phyloP scores from a whole-genome alignment of 2,113 vertebrate species.

The Muscicapa adusta region DNA sequence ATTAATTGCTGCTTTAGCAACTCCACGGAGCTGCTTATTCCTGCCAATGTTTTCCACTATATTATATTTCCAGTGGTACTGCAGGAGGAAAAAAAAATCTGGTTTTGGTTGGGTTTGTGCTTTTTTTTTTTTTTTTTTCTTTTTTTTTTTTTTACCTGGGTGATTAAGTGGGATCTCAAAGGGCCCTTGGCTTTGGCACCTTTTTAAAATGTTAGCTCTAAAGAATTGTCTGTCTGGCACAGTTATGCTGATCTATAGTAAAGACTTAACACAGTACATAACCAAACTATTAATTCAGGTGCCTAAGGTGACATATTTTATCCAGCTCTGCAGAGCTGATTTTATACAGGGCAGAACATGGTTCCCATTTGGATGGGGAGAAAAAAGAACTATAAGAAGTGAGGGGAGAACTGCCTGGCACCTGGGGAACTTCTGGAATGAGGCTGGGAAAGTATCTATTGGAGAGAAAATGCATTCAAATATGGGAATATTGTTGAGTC shows the following conservation, averaged over 20 bases:
- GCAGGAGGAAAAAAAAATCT: background rate
- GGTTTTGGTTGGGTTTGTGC: background rate
- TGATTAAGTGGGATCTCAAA: slow-evolving; percentile 62
- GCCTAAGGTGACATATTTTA: slow-evolving; percentile 66
- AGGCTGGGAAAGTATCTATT: background rate
- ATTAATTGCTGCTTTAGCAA: slow-evolving; percentile 75
- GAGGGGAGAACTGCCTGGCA: background rate
- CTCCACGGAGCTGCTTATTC: slow-evolving; percentile 66
- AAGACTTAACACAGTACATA: slow-evolving; percentile 67
- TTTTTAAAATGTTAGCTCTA: slow-evolving; percentile 65
- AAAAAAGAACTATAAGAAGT: background rate
- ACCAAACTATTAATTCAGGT: slow-evolving; percentile 72
- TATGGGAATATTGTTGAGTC: background rate
- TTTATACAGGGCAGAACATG: slow-evolving; percentile 34
- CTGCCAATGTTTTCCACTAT: slow-evolving; percentile 60
- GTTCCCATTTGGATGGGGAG: background rate
- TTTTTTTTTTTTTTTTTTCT: no score
- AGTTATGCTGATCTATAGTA: slow-evolving; percentile 67
- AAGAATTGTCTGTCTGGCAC: slow-evolving; percentile 67
- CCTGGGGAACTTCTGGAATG: slow-evolving; percentile 17
- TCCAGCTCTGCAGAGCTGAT: slow-evolving; percentile 30
- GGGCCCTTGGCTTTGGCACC: slow-evolving; percentile 40
- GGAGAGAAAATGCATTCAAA: background rate
- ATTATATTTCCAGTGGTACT: slow-evolving; percentile 49
- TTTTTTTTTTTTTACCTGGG: background rate